These are phyloP conservation scores for Tachysurus fulvidraco DNA, from an alignment of 2,113 vertebrate genomes.

Conservation along the genomic window DNA sequence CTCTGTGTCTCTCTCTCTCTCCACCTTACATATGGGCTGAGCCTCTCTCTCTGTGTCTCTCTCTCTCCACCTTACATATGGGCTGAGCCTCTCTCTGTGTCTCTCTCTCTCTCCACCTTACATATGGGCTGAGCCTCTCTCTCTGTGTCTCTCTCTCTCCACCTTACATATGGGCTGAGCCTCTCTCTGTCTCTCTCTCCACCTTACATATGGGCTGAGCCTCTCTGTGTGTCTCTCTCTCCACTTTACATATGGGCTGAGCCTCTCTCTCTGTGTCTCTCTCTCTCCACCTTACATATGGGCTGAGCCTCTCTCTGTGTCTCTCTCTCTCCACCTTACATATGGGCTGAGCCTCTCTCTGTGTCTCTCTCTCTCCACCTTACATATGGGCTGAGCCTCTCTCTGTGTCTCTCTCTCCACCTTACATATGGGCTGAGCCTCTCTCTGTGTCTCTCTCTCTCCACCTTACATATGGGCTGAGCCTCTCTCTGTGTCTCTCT, in stretches of 20 bases:
- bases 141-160: neutral
- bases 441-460: neutral
- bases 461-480: neutral
- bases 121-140: neutral
- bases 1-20: neutral
- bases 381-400: neutral
- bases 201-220: neutral
- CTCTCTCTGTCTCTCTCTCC: neutral
- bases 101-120: neutral
- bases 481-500: no score
- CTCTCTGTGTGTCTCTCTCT: neutral
- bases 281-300: slow-evolving; percentile 1
- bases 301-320: no score
- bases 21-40: neutral
- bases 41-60: no score
- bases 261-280: no score
- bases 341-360: neutral
- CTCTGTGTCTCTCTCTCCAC: neutral
- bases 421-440: neutral
- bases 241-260: neutral
- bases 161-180: neutral
- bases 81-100: no score
- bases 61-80: slow-evolving; percentile 6
- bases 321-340: slow-evolving; percentile 2
- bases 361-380: neutral